These are phyloP conservation scores for Diarsia rubi DNA, from an alignment of 2,888 invertebrate species.

Conservation along the genomic window DNA sequence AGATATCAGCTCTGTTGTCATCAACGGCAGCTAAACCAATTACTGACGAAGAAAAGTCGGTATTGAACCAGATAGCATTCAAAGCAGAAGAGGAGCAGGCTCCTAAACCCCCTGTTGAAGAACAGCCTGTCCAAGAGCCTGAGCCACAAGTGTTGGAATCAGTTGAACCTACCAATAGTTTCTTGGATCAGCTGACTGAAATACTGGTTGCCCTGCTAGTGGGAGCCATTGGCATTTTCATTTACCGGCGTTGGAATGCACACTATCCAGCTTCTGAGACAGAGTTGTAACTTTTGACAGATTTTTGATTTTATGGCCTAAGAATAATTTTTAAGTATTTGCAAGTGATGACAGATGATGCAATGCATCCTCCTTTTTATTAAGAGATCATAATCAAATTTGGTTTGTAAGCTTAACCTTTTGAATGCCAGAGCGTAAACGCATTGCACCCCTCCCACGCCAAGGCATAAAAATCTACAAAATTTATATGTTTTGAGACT, in stretches of 20 bases:
- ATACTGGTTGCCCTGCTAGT: slow-evolving; percentile 85
- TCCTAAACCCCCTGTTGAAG: slow-evolving; percentile 76
- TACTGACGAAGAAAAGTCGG: slow-evolving; percentile 88
- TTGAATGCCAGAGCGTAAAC: too few relatives aligned
- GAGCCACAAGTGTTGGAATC: slow-evolving; percentile 83
- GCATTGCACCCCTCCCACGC: too few relatives aligned
- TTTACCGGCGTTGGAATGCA: slow-evolving; percentile 86
- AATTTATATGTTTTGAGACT: too few relatives aligned
- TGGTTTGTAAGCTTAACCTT: slow-evolving; percentile 48
- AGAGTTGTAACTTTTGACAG: slow-evolving; percentile 75
- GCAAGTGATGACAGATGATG: slow-evolving; percentile 53
- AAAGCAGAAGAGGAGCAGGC: slow-evolving; percentile 88
- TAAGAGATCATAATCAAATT: slow-evolving; percentile 55
- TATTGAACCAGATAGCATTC: slow-evolving; percentile 88
- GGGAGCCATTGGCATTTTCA: slow-evolving; percentile 85
- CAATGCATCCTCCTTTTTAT: slow-evolving; percentile 50
- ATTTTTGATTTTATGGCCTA: slow-evolving; percentile 61
- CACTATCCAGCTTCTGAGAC: slow-evolving; percentile 76
- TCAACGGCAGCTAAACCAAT: slow-evolving; percentile 87
- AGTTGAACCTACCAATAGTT: slow-evolving; percentile 80
- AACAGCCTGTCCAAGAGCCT: slow-evolving; percentile 78
- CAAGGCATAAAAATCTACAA: too few relatives aligned
- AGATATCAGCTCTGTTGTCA: slow-evolving; percentile 82
- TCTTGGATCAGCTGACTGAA: slow-evolving; percentile 86
- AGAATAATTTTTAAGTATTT: slow-evolving; percentile 65